Evolutionary conservation across 2,797 vertebrate genomes (phyloP), one percentile per base, ranked within the genome.

Genomic region (Tokudaia tokunoshimensis): DNA sequence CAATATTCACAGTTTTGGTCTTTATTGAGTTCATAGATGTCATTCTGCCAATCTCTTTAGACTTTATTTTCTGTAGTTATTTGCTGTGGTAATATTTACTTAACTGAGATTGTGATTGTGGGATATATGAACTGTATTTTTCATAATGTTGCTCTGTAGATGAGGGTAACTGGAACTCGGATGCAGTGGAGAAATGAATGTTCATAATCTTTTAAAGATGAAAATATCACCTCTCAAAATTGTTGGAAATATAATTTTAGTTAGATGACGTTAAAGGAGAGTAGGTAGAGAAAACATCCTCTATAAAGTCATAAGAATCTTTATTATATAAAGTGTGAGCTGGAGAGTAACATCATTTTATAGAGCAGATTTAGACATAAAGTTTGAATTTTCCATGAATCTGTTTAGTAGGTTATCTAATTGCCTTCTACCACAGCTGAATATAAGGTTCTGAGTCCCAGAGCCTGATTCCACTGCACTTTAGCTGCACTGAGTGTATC

Each of bases 151-250:
- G 15, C 20, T 94, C n/a, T 92, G 37, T 55, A 31, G 19, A 78
- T 29, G 19, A 91, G 19, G 29, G 37, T 19, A 11, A 78, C 15
- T 61, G 19, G 44, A 72, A 78, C 37, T 24, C 37, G 81, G 47
- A 74, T 50, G 15, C 26, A 50, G 63, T 74, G n/a, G 85, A 57
- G 91, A 93, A 50, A 50, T 24, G 11, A 50, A 34, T 70, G 50
- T 55, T 47, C 85, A 75, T 57, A 88, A 13, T 94, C 96, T 94
- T 52, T 87, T 65, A 92, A 95, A 95, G 57, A 81, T 67, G 9
- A 59, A 76, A 84, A 24, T 84, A 72, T 22, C 22, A 3, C 17
- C 59, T 63, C 55, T 95, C 26, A 44, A n/a, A 83, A 61, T 83
- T 94, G 44, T 82, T 74, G 24, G 37, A 78, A 94, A 92, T 19